A percentile compares a stretch with the other conserved stretches of the same genome.
phyloP scores from a whole-genome alignment of 2,113 vertebrate species.

The Salvelinus namaycush region DNA sequence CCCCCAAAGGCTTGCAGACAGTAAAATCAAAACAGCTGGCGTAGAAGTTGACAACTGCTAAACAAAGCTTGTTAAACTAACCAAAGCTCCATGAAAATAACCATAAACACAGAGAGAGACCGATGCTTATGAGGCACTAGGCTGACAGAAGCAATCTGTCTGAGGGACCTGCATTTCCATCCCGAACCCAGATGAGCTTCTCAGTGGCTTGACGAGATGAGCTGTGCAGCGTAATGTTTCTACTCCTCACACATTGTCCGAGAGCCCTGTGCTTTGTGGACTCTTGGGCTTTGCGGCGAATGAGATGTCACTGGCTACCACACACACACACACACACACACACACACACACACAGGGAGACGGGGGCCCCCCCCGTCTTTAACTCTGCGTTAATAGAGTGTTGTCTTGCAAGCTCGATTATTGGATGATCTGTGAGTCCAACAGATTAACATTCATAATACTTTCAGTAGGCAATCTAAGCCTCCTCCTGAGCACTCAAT shows the following conservation, averaged over 20 bases:
- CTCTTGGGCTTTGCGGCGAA: conserved; percentile 65
- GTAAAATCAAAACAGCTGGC: background rate
- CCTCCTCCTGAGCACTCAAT: conserved; percentile 61
- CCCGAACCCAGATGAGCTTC: conserved; percentile 20
- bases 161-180: conserved; percentile 8
- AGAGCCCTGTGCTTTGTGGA: conserved; percentile 53
- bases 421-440: conserved; percentile 77
- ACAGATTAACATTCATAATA: conserved; percentile 80
- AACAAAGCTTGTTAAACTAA: background rate
- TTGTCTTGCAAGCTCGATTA: conserved; percentile 69
- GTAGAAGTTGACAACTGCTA: too few species aligned
- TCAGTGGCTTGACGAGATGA: background rate
- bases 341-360: conserved; percentile 12
- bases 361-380: conserved; percentile 53
- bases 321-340: conserved; percentile 14
- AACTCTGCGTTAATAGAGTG: conserved; percentile 67
- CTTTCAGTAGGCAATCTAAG: conserved; percentile 73
- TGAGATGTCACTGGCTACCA: conserved; percentile 57
- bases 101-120: background rate
- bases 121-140: background rate
- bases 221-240: background rate
- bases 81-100: background rate
- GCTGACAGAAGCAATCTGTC: conserved; percentile 12
- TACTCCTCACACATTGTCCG: conserved; percentile 7
- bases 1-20: background rate